Evolutionary conservation across 2,797 vertebrate species (phyloP), one percentile per base, ranked within the genome.

Genomic region (Brachyalestes nurse): DNA sequence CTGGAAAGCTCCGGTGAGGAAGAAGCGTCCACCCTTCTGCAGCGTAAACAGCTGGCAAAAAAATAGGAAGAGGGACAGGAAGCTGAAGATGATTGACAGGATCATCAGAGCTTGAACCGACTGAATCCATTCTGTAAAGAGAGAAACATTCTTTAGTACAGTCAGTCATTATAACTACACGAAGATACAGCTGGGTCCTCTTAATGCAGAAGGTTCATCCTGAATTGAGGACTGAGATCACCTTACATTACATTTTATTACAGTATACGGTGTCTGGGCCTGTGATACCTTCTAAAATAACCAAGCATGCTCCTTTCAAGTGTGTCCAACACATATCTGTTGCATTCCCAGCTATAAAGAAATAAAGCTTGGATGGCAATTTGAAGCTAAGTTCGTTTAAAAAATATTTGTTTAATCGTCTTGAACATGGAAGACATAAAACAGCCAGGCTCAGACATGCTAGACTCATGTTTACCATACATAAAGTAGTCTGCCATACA

Each of bases 1-100:
- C 91, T 99, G 97, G 94, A 99, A 99, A 88, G 96, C 86, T 86
- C 97, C 97, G 2, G 98, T 99, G 89, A 99, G 80, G 87, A 98
- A 98, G 93, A 99, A 99, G 42, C 98, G 93, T 75, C 98, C 98
- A 0, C 98, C 98, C 89, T 99, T 99, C 92, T 97, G 97, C 88
- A 99, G 94, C 0, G 97, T 98, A 92, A 99, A 99, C 85, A 99
- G 97, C 92, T 99, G 98, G 92, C 96, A 98, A 92, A 99, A 99
- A 94, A 99, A 99, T 80, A 98, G 94, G 93, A 99, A 94, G 90
- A 99, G 92, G 17, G 98, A 96, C 80, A 99, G 85, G 84, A 96
- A 91, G 47, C 97, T 97, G 95, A 99, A 99, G 96, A 99, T 96
- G 89, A 99, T 93, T 77, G 97, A 97, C 79, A 99, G 95, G 92